Conservation (phyloP, 2,113 vertebrate genomes). For the Tupaia tana region DNA sequence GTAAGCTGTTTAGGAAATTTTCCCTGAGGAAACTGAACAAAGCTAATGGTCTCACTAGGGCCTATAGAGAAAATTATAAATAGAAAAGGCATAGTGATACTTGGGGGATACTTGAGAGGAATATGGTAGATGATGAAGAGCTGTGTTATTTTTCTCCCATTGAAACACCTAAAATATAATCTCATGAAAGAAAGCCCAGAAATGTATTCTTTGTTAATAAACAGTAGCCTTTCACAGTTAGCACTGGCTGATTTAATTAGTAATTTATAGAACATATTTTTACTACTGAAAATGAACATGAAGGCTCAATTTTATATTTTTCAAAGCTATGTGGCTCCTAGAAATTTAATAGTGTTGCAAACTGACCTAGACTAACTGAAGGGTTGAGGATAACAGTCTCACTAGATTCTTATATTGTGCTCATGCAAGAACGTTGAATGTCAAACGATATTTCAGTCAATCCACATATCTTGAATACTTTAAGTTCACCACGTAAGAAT, state of each 20-base stretch:
- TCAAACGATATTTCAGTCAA: neutral
- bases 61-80: neutral
- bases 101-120: neutral
- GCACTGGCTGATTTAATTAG: neutral
- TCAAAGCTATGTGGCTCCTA: neutral
- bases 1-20: slow-evolving; percentile 11
- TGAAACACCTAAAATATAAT: neutral
- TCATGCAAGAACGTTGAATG: neutral
- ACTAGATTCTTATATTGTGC: neutral
- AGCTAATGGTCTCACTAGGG: neutral
- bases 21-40: neutral
- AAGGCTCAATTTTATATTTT: neutral
- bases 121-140: neutral
- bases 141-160: neutral
- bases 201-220: neutral
- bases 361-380: neutral
- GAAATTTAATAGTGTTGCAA: neutral
- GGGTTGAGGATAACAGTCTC: neutral
- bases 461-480: neutral
- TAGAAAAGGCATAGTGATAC: neutral
- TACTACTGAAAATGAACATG: neutral
- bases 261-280: neutral
- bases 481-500: neutral
- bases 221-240: neutral
- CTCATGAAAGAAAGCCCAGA: neutral